These are phyloP conservation scores for Sitta carolinensis DNA, from an alignment of 2,797 vertebrate genomes.

Conservation along the genomic window DNA sequence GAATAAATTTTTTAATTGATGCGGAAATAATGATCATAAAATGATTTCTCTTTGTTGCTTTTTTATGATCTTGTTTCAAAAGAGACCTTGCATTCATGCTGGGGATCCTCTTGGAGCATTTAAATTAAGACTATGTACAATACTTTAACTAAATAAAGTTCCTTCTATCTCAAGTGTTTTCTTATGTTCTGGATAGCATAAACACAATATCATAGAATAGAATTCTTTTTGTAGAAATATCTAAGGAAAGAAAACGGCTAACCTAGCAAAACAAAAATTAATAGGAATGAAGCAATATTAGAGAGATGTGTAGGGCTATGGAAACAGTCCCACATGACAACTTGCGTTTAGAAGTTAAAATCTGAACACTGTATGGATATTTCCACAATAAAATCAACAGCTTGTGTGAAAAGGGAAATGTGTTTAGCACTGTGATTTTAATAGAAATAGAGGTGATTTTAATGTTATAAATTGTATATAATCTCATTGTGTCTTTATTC, in stretches of 20 bases:
- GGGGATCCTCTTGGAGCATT: not conserved
- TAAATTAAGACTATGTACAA: not conserved
- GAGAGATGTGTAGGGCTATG: not conserved
- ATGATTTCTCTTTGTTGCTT: not conserved
- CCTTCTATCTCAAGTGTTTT: not conserved
- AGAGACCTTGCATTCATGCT: not conserved
- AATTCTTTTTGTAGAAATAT: not conserved
- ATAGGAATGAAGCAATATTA: not conserved
- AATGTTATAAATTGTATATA: not conserved
- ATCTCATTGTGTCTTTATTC: not conserved
- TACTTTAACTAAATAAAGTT: not conserved
- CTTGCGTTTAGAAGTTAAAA: not conserved
- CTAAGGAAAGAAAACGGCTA: not conserved
- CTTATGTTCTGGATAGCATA: not conserved
- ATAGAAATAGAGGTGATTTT: not conserved
- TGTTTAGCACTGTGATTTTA: not conserved
- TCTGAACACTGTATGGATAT: not conserved
- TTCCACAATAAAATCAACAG: not conserved
- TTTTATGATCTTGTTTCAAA: not conserved
- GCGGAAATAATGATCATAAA: not conserved
- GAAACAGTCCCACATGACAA: not conserved
- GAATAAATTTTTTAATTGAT: not conserved
- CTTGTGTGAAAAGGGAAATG: not conserved
- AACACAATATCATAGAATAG: not conserved
- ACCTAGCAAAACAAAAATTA: not conserved